Evolutionary conservation across 2,797 vertebrate genomes (phyloP).

Genomic region (Kryptolebias ocellatus): DNA sequence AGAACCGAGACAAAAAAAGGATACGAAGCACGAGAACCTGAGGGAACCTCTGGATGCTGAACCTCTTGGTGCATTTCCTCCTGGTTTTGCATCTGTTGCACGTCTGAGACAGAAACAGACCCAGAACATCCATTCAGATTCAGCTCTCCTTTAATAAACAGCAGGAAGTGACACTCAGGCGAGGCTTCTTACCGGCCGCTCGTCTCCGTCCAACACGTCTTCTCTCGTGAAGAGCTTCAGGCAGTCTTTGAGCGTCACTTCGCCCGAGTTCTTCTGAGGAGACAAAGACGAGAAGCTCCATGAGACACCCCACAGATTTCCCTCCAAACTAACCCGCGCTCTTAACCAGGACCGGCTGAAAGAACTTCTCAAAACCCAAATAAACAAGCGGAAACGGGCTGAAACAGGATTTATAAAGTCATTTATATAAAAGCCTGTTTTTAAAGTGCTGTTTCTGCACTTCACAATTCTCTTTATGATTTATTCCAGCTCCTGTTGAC

Average conservation of each 20-base stretch:
- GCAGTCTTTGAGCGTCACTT: conserved; percentile 92
- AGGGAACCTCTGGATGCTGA: conserved; percentile 96
- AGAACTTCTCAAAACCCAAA: too few species aligned
- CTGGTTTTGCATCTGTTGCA: conserved; percentile 92
- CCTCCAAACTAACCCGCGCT: too few species aligned
- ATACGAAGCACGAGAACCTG: conserved; percentile 98
- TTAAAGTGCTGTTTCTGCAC: neutral
- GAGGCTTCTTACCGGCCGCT: conserved; percentile 86
- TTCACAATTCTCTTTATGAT: too few species aligned
- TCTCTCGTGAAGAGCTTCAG: conserved; percentile 94
- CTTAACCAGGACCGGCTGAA: too few species aligned
- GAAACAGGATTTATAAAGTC: too few species aligned
- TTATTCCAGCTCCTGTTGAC: too few species aligned
- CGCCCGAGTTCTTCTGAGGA: conserved; percentile 84
- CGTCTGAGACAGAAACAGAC: conserved; percentile 77
- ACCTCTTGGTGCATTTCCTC: conserved; percentile 93
- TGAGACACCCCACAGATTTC: neutral
- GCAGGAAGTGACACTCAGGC: neutral
- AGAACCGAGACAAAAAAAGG: conserved; percentile 72
- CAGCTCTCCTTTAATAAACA: too few species aligned
- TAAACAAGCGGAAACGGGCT: too few species aligned
- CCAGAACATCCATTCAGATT: conserved; percentile 3
- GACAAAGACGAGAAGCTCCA: neutral
- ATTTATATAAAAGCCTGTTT: too few species aligned
- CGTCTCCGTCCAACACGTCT: conserved; percentile 93